These are phyloP conservation scores for Antheraea assamensis DNA, from an alignment of 2,888 invertebrate genomes.

Conservation along the genomic window DNA sequence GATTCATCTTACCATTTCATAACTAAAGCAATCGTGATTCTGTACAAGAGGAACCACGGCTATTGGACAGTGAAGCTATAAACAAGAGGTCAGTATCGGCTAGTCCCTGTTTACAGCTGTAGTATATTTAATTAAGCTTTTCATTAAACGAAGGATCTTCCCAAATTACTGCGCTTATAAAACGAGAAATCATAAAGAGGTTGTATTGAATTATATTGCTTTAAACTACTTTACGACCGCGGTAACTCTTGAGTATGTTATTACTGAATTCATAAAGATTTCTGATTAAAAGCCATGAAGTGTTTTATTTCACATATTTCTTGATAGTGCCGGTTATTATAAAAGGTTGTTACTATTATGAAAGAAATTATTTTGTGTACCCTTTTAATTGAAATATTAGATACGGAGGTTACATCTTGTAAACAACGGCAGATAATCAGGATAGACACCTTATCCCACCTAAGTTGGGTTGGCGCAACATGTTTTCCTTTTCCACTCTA, in stretches of 20 bases:
- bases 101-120: neutral
- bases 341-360: too few species aligned
- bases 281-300: neutral
- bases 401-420: too few species aligned
- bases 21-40: neutral
- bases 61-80: constrained; percentile 1
- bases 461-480: too few species aligned
- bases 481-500: too few species aligned
- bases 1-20: too few species aligned
- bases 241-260: neutral
- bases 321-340: too few species aligned
- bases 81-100: constrained; percentile 1
- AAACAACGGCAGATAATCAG: too few species aligned
- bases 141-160: neutral
- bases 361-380: too few species aligned
- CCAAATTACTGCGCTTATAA: constrained; percentile 1
- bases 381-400: too few species aligned
- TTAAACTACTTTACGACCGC: neutral
- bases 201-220: neutral
- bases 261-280: neutral
- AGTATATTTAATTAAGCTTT: neutral
- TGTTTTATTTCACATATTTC: neutral
- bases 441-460: too few species aligned
- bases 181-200: neutral
- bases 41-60: neutral